Evolutionary conservation across 2,888 invertebrate genomes (phyloP).

Genomic region (Drosophila barbarae): DNA sequence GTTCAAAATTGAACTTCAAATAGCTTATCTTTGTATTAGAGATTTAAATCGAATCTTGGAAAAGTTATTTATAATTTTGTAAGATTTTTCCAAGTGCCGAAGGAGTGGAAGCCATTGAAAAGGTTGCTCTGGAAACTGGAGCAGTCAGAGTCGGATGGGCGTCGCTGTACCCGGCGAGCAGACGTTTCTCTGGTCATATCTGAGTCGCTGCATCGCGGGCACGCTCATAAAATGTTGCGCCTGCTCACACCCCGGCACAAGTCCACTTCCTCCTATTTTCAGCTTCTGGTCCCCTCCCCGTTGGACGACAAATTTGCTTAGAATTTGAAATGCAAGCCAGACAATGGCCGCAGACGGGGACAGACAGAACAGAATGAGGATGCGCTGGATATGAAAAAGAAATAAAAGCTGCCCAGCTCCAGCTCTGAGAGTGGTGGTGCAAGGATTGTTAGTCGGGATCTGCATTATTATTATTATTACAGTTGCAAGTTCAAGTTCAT

Average conservation of each 20-base stretch:
- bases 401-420: constrained; percentile 34
- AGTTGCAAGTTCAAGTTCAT: constrained; percentile 70
- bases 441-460: constrained; percentile 36
- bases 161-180: constrained; percentile 41
- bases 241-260: constrained; percentile 24
- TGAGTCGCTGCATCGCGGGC: constrained; percentile 62
- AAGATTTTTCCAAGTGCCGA: not conserved
- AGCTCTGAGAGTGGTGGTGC: constrained; percentile 24
- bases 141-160: constrained; percentile 37
- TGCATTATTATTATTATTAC: constrained; percentile 53
- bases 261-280: not conserved
- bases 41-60: not conserved
- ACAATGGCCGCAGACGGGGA: constrained; percentile 41
- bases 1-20: no score
- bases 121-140: constrained; percentile 46
- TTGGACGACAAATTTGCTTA: constrained; percentile 70
- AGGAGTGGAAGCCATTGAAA: constrained; percentile 13
- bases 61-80: not conserved
- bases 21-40: not conserved
- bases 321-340: constrained; percentile 71
- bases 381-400: constrained; percentile 38
- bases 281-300: constrained; percentile 29
- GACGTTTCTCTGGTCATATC: constrained; percentile 63
- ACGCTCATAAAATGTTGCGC: constrained; percentile 73
- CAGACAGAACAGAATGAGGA: constrained; percentile 19